Percentiles rank a stretch among this genome's conserved stretches.
Conservation (phyloP, 2,797 vertebrate species). For the Botia kubotai region DNA sequence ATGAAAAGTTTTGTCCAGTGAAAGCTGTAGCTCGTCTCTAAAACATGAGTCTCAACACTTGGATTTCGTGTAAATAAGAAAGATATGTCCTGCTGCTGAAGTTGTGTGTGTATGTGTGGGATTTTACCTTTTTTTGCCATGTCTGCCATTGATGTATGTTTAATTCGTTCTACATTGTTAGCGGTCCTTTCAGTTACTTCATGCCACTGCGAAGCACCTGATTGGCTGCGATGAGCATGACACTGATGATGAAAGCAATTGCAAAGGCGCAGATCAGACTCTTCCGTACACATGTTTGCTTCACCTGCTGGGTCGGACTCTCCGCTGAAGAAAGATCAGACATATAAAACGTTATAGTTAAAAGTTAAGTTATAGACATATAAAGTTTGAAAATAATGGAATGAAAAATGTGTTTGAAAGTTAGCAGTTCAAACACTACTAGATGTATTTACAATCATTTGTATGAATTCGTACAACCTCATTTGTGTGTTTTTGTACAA, state of each 20-base stretch:
- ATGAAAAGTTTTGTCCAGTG: background rate
- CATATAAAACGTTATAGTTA: background rate
- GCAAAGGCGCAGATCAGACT: slow-evolving; percentile 98
- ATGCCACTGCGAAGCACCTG: slow-evolving; percentile 97
- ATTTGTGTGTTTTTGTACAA: too few species aligned
- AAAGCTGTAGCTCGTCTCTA: slow-evolving; percentile 10
- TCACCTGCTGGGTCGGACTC: slow-evolving; percentile 96
- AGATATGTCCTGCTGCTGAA: slow-evolving; percentile 56
- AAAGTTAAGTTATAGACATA: too few species aligned
- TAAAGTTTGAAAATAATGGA: background rate
- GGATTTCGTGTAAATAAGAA: slow-evolving; percentile 7
- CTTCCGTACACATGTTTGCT: slow-evolving; percentile 96
- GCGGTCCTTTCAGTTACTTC: slow-evolving; percentile 79
- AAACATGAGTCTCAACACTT: slow-evolving; percentile 18
- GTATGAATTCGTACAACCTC: too few species aligned
- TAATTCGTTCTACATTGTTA: slow-evolving; percentile 46
- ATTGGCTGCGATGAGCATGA: slow-evolving; percentile 98
- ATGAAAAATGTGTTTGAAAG: background rate
- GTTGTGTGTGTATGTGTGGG: slow-evolving; percentile 9
- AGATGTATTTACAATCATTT: too few species aligned
- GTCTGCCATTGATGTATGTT: slow-evolving; percentile 62
- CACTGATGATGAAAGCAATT: slow-evolving; percentile 98
- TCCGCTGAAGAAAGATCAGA: slow-evolving; percentile 69
- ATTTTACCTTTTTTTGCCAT: slow-evolving; percentile 32
- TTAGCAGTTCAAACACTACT: background rate